A percentile compares a stretch with the other conserved stretches of the same genome.
These are phyloP conservation scores for Pithys albifrons DNA, from an alignment of 2,113 vertebrate genomes.

Conservation along the genomic window DNA sequence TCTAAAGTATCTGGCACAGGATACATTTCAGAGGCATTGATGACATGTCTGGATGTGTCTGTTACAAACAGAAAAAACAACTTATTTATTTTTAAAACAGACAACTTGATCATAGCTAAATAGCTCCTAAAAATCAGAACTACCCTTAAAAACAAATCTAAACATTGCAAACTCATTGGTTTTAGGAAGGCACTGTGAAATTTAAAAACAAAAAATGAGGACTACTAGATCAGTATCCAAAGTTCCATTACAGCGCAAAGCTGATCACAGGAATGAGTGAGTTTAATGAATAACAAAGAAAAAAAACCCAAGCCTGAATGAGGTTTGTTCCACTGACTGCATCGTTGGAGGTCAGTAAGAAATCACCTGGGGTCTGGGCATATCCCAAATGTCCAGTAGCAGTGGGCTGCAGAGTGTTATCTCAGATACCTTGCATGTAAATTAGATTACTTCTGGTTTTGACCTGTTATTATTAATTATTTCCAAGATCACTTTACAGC, in stretches of 20 bases:
- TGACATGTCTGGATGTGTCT: conserved; percentile 61
- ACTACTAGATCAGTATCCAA: not conserved
- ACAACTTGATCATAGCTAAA: not conserved
- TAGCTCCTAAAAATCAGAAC: not conserved
- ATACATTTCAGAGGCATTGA: conserved; percentile 73
- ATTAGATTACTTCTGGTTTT: not conserved
- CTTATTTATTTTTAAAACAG: not conserved
- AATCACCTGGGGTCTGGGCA: not conserved
- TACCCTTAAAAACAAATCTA: not conserved
- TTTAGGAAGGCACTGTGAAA: not conserved
- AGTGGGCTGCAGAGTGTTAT: not conserved
- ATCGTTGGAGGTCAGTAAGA: not conserved
- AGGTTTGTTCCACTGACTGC: not conserved
- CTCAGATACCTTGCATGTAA: not conserved
- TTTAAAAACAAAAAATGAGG: not conserved
- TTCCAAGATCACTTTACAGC: not conserved
- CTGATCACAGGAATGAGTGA: not conserved
- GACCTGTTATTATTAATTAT: not conserved
- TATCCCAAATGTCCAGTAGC: not conserved
- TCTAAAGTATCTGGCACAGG: conserved; percentile 80
- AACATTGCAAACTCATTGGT: not conserved
- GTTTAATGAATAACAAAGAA: not conserved
- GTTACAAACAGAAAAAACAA: conserved; percentile 17
- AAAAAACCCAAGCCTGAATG: not conserved
- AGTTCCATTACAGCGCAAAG: not conserved